Evolutionary conservation across 2,797 vertebrate genomes (phyloP).

Genomic region (Liparis tanakae): DNA sequence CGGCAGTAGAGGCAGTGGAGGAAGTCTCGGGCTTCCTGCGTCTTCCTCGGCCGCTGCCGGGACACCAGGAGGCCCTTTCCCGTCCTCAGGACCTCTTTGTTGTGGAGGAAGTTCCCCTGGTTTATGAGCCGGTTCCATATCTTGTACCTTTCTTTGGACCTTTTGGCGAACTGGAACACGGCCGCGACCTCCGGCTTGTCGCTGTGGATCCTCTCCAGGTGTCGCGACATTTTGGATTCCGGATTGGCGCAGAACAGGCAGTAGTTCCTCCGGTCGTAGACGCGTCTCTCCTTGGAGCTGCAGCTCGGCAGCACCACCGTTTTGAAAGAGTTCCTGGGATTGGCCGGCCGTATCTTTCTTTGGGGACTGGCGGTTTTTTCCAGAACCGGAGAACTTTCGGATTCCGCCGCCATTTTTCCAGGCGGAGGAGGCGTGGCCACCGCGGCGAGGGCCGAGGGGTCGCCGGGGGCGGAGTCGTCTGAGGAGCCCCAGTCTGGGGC

Average conservation of each 20-base stretch:
- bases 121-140: constrained; percentile 65
- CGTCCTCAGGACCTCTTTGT: constrained; percentile 59
- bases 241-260: constrained; percentile 66
- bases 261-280: constrained; percentile 54
- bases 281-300: background rate
- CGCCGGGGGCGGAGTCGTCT: constrained; percentile 15
- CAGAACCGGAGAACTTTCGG: rapidly evolving
- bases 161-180: constrained; percentile 57
- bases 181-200: constrained; percentile 64
- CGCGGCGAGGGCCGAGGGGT: rapidly evolving
- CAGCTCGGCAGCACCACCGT: constrained; percentile 19
- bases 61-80: constrained; percentile 61
- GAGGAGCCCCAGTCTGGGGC: constrained; percentile 8
- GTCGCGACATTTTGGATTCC: constrained; percentile 50
- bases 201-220: constrained; percentile 56
- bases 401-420: background rate
- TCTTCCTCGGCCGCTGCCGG: constrained; percentile 23
- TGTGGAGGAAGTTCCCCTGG: constrained; percentile 73
- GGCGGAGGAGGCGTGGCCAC: background rate
- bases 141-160: constrained; percentile 59
- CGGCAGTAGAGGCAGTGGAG: constrained; percentile 68
- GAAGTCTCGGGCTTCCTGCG: constrained; percentile 49
- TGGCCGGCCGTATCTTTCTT: background rate
- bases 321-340: constrained; percentile 7
- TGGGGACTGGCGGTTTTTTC: background rate